Base-by-base conservation (phyloP, 2,888 invertebrate genomes). In the Congeria kusceri region DNA sequence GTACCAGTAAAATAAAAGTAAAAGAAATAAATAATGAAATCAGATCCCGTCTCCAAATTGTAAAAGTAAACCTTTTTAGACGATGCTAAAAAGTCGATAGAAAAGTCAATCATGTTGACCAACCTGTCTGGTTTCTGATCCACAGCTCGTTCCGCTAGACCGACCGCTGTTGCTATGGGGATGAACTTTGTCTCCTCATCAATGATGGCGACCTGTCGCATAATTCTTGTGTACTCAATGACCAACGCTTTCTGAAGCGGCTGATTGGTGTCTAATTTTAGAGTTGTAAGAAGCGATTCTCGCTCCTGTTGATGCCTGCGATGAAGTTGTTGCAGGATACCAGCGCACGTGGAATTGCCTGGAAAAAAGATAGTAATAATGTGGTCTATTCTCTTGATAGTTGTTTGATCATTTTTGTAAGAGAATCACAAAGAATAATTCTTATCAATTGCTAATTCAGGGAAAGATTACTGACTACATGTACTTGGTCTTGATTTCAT, bases 61-160 rank as follows among this genome's bases (percentile, higher is more conserved):
- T n/a, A 39, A 13, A 39, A 7, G 32, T 32, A 39, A 39, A 3
- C 9, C 15, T 39, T 39, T 39, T 39, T 11, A 39, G 39, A 39
- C 15, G 39, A 39, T 39, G 39, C 9, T 39, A 13, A 39, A 39
- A 39, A 39, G 39, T 15, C 15, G 4, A 39, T 5, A 13, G 1
- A 39, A 11, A 39, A 39, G 39, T 39, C 9, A 11, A 39, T 39
- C 9, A 1, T 5, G 9, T 39, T 9, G 2, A 53, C 53, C 20
- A 53, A 90, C 89, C 86, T 83, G 28, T 80, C 81, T 20, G 78
- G 68, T 65, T 83, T 86, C 59, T 86, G 86, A 39, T 84, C 80
- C 77, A 90, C 90, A 11, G 72, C 69, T 64, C 91, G 73, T 72
- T 91, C 91, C n/a, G 87, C 88, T 39, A 91, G 68, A 1, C 91